These are phyloP conservation scores for Cryptotermes secundus DNA, from an alignment of 1,140 invertebrate species.

Conservation along the genomic window DNA sequence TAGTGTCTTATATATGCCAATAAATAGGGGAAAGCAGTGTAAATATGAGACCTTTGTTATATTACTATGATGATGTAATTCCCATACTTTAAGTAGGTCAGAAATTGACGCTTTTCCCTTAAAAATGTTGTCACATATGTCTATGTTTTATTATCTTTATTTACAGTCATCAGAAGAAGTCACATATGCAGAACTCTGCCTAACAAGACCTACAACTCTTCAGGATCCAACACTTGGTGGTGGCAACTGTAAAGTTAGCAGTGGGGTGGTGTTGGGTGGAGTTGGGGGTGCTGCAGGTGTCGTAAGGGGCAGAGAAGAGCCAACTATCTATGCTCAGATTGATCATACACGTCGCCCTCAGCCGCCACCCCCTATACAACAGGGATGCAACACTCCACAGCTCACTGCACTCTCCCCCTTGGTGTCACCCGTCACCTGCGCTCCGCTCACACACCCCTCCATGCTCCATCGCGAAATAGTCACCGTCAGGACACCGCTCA, in stretches of 20 bases:
- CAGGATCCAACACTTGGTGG: slow-evolving; percentile 51
- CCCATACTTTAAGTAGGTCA: too few relatives aligned
- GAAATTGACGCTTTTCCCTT: too few relatives aligned
- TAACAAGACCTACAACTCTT: slow-evolving; percentile 56
- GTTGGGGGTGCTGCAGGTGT: slow-evolving; percentile 44
- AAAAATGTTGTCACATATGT: too few relatives aligned
- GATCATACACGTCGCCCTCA: slow-evolving; percentile 53
- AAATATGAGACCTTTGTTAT: too few relatives aligned
- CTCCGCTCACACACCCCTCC: slow-evolving; percentile 41
- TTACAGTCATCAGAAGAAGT: slow-evolving; percentile 57
- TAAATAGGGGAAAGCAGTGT: too few relatives aligned
- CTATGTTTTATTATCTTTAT: slow-evolving; percentile 38
- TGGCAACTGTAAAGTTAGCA: slow-evolving; percentile 41
- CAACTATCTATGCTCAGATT: slow-evolving; percentile 70
- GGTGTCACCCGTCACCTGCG: slow-evolving; percentile 43
- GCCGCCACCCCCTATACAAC: slow-evolving; percentile 38
- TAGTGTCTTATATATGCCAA: too few relatives aligned
- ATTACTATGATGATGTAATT: too few relatives aligned
- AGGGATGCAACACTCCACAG: slow-evolving; percentile 44
- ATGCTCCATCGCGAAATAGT: slow-evolving; percentile 65
- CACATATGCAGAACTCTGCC: slow-evolving; percentile 68
- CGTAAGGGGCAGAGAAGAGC: slow-evolving; percentile 50
- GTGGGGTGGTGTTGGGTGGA: slow-evolving; percentile 8
- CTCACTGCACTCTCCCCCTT: slow-evolving; percentile 45
- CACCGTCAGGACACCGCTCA: slow-evolving; percentile 76